A percentile compares a stretch with the other conserved stretches of the same genome.
These are phyloP conservation scores for Prunella strophiata DNA, from an alignment of 2,797 vertebrate genomes.

Conservation along the genomic window DNA sequence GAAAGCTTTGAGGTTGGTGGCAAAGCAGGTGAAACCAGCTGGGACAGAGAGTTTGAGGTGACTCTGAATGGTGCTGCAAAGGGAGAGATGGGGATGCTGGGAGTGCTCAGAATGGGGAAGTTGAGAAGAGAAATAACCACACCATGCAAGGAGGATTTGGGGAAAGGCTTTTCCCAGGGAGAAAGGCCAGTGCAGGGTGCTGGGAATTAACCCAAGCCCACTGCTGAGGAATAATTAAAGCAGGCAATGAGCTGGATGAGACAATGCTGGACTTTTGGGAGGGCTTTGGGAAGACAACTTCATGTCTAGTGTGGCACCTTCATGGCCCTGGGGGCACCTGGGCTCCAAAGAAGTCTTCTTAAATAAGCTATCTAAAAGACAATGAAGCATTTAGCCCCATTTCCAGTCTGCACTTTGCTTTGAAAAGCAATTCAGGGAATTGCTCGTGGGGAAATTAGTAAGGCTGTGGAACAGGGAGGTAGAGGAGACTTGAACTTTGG, in stretches of 20 bases:
- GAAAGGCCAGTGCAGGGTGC: neutral
- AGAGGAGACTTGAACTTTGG: neutral
- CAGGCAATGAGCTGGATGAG: neutral
- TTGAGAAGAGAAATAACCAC: neutral
- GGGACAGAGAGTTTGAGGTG: neutral
- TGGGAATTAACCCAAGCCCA: neutral
- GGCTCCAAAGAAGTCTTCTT: neutral
- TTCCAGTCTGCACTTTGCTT: neutral
- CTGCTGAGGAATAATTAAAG: neutral
- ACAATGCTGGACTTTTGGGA: neutral
- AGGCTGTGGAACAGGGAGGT: rapidly evolving
- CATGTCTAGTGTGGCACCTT: neutral
- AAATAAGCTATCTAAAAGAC: neutral
- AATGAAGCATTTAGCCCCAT: neutral
- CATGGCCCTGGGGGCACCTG: neutral
- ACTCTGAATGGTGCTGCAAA: neutral
- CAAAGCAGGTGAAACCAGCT: neutral
- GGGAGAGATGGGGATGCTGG: neutral
- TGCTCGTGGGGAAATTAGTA: neutral
- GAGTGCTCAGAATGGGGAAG: neutral
- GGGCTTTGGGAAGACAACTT: neutral
- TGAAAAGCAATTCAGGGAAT: neutral
- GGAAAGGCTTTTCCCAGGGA: neutral
- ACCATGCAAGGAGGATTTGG: neutral
- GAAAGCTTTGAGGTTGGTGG: rapidly evolving